These are phyloP conservation scores for Lophura nycthemera DNA, from an alignment of 2,113 vertebrate genomes.

Conservation along the genomic window DNA sequence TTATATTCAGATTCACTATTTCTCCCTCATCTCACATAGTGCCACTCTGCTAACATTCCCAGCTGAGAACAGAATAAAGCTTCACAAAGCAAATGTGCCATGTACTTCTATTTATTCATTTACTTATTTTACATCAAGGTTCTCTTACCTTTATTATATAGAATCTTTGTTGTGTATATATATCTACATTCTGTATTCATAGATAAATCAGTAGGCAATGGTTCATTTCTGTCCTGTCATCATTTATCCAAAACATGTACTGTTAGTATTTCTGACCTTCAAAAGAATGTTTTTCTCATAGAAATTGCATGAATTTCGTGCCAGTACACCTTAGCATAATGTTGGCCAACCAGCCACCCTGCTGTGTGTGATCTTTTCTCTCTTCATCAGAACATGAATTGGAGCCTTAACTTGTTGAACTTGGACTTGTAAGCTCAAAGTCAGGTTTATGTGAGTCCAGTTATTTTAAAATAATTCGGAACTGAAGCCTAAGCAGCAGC, in stretches of 20 bases:
- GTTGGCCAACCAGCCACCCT: not conserved
- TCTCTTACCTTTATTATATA: not conserved
- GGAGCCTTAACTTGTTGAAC: not conserved
- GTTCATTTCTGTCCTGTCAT: not conserved
- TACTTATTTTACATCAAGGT: not conserved
- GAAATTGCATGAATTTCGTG: not conserved
- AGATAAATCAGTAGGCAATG: not conserved
- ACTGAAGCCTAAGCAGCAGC: not conserved
- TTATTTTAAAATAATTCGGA: not conserved
- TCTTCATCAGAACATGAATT: not conserved
- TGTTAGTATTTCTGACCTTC: not conserved
- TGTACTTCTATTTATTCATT: not conserved
- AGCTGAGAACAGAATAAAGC: not conserved
- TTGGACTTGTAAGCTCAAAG: not conserved
- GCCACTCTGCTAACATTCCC: not conserved
- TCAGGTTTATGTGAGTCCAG: not conserved
- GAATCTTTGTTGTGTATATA: not conserved
- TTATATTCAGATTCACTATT: not conserved
- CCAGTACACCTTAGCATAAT: not conserved
- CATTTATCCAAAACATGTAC: not conserved
- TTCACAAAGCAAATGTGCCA: not conserved
- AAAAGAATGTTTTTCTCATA: rapidly evolving
- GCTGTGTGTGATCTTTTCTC: not conserved
- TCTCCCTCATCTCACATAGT: not conserved
- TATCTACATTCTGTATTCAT: not conserved